These are phyloP conservation scores for Panthera leo DNA, from an alignment of 2,113 vertebrate genomes.

Conservation along the genomic window DNA sequence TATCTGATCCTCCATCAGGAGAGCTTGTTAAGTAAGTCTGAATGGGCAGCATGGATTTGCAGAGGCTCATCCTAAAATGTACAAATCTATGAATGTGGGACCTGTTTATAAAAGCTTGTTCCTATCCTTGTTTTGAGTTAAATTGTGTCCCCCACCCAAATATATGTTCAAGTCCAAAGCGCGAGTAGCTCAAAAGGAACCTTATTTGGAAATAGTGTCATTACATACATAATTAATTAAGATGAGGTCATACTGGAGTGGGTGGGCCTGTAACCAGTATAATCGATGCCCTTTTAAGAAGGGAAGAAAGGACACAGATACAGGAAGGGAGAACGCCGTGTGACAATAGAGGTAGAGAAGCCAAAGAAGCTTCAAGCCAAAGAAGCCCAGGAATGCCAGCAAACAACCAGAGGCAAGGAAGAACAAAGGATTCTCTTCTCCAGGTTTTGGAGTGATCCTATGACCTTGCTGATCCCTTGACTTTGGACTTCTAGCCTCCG, in stretches of 20 bases:
- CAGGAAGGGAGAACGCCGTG: neutral
- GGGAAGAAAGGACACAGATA: neutral
- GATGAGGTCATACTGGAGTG: neutral
- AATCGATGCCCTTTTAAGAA: neutral
- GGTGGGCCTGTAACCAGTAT: no score
- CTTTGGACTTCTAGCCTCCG: neutral
- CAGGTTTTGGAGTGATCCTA: neutral
- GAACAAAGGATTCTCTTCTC: neutral
- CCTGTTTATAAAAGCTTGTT: neutral
- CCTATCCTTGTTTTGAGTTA: neutral
- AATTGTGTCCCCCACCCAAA: neutral
- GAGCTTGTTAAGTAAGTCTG: neutral
- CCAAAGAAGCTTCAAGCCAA: neutral
- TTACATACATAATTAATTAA: neutral
- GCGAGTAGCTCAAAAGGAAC: neutral
- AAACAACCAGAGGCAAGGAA: neutral
- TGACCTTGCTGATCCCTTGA: fast-evolving
- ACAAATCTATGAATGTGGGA: neutral
- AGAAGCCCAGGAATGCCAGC: no score
- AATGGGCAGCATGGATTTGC: neutral
- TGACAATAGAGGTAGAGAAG: no score
- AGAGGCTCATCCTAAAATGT: neutral
- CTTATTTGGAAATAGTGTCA: neutral
- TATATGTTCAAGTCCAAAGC: neutral
- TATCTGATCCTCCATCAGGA: neutral